Conservation (phyloP, 30 jellyfish, hydroid and myxozoan genomes). For the Hydra vulgaris region DNA sequence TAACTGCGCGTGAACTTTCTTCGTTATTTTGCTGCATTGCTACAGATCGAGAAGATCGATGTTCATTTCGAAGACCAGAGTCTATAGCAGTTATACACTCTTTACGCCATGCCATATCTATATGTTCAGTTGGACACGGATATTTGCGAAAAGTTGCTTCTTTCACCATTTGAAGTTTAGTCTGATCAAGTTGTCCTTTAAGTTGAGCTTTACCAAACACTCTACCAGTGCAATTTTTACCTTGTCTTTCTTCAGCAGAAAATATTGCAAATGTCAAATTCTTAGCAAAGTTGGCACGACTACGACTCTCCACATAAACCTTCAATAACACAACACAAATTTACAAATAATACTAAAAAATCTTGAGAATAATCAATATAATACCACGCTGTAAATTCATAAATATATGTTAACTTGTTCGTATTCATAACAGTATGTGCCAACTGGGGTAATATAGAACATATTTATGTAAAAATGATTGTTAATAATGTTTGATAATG, state of each 20-base stretch:
- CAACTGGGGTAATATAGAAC: no score
- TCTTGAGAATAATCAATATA: neutral
- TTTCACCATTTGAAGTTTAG: slow-evolving; percentile 60
- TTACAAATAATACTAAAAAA: slow-evolving; percentile 17
- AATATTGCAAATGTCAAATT: slow-evolving; percentile 72
- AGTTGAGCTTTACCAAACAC: slow-evolving; percentile 82
- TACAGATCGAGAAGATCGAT: slow-evolving; percentile 35
- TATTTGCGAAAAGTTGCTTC: slow-evolving; percentile 83
- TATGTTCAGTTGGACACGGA: slow-evolving; percentile 73
- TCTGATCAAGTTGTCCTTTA: slow-evolving; percentile 78
- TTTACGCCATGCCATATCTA: slow-evolving; percentile 85
- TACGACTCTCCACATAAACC: slow-evolving; percentile 71
- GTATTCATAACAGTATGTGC: no score
- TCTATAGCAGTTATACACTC: slow-evolving; percentile 95
- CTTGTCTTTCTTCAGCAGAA: slow-evolving; percentile 72
- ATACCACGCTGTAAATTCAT: no score
- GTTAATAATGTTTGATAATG: neutral
- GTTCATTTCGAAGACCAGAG: slow-evolving; percentile 83
- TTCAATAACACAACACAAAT: slow-evolving; percentile 16
- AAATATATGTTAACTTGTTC: no score
- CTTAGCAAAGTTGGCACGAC: slow-evolving; percentile 94
- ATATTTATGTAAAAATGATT: no score
- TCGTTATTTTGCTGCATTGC: neutral
- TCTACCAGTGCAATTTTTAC: slow-evolving; percentile 93
- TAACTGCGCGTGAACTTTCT: neutral